These are phyloP conservation scores for Neoseiulus cucumeris DNA, from an alignment of 1,140 invertebrate species.

Conservation along the genomic window DNA sequence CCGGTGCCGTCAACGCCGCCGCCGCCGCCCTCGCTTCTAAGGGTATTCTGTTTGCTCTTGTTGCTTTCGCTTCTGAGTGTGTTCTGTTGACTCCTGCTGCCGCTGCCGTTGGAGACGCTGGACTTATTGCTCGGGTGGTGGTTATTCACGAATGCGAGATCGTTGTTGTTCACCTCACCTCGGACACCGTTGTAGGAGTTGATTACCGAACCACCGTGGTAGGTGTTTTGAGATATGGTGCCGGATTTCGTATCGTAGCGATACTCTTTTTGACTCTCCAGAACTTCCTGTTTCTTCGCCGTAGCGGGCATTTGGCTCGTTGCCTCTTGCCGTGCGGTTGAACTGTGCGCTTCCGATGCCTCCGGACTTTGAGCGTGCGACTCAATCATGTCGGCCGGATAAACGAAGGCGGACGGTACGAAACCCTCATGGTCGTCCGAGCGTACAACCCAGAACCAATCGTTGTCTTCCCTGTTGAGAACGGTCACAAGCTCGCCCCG, in stretches of 20 bases:
- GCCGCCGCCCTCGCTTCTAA: conserved; percentile 9
- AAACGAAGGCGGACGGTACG: conserved; percentile 81
- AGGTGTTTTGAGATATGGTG: background rate
- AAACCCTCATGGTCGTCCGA: conserved; percentile 85
- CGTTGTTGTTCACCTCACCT: no score
- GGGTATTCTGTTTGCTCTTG: no score
- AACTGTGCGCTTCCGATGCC: conserved; percentile 26
- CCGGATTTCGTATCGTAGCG: conserved; percentile 6
- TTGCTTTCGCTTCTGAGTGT: no score
- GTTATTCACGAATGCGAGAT: no score
- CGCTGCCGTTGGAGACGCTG: no score
- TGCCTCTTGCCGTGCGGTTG: background rate
- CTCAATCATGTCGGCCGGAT: conserved; percentile 59
- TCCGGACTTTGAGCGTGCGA: conserved; percentile 21
- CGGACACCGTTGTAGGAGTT: no score
- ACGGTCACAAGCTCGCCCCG: conserved; percentile 83
- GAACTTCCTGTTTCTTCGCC: background rate
- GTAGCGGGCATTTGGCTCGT: background rate
- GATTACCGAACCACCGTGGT: background rate
- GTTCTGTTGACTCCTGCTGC: no score
- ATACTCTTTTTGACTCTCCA: background rate
- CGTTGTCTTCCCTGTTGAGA: conserved; percentile 73
- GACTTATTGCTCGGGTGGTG: no score
- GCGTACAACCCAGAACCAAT: conserved; percentile 85
- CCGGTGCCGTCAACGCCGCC: conserved; percentile 13